These are phyloP conservation scores for Hypothenemus hampei DNA, from an alignment of 1,140 invertebrate species.

Conservation along the genomic window DNA sequence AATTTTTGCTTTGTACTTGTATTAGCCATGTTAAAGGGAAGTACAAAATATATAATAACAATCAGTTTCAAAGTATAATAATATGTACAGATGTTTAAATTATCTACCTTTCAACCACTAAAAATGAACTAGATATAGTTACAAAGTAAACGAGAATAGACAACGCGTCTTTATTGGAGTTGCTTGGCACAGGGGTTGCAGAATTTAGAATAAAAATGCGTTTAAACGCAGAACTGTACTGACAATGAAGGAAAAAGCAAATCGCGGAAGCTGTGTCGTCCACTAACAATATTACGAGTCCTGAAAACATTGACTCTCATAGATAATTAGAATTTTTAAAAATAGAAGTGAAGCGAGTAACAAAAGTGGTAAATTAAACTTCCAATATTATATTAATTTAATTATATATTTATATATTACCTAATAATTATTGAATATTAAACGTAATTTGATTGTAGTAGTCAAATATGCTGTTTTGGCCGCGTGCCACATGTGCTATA, in stretches of 20 bases:
- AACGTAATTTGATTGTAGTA: background rate
- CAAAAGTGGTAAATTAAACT: no score
- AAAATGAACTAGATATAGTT: background rate
- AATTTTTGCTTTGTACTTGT: conserved; percentile 24
- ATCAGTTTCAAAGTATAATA: background rate
- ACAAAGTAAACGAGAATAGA: background rate
- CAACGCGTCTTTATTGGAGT: background rate
- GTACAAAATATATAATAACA: conserved; percentile 7
- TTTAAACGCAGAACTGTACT: no score
- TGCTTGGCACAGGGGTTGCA: background rate
- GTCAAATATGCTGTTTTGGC: background rate
- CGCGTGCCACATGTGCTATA: background rate
- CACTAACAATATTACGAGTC: no score
- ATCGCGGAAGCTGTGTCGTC: no score
- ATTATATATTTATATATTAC: background rate
- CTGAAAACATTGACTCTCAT: no score
- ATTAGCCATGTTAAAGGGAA: conserved; percentile 21
- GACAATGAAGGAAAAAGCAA: no score
- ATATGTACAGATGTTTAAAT: background rate
- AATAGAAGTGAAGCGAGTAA: no score
- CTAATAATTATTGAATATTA: background rate
- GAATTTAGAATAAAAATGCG: no score
- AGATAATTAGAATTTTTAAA: no score
- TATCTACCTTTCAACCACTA: background rate
- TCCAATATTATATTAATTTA: background rate